Base-by-base conservation (phyloP, 1,140 invertebrate genomes). In the Aphelinus atriplicis region DNA sequence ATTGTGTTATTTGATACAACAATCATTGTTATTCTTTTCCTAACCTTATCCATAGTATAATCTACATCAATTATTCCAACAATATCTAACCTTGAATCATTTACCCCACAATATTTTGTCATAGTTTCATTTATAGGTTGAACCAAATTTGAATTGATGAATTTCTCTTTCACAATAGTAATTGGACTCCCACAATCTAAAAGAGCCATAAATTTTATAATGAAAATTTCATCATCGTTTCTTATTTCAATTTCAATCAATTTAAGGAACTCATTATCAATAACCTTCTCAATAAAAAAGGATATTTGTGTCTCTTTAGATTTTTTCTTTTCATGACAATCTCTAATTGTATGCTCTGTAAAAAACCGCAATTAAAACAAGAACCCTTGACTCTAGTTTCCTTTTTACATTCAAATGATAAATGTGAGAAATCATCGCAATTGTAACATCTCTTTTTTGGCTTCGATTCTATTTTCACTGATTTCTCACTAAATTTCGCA, bases 241-340 rank as follows among this genome's bases (percentile, higher is more conserved):
- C 67, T 63, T 42, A 80, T 45, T 48, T 46, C 51, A 0, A 43
- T 3, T 42, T 77, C 79, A 0, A 76, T 69, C 7, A 78, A 78
- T 1, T 74, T 78, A 4, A 71, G 71, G 1, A 78, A 55, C 0
- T 62, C n/a, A 43, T 69, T 64, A 1, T 78, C 76, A 1, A 78
- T 26, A 7, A 76, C 53, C 10, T 75, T 71, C 1, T 73, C 69
- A 3, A 68, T 61, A 2, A 51, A 5, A 9, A 77, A 45, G 7
- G 76, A 48, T 2, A 78, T 71, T 46, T 26, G 26, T 26, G 71
- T 77, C 1, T 55, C 73, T 6, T 76, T 26, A 47, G 73, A 72
- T 3, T 71, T 46, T 45, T 79, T 79, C 10, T 76, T 73, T 9
- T 78, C 64, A 9, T 26, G 63, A 48, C 76, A 79, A 7, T 79